Evolutionary conservation across 2,797 vertebrate species (phyloP).

Genomic region (Vipera ursinii): DNA sequence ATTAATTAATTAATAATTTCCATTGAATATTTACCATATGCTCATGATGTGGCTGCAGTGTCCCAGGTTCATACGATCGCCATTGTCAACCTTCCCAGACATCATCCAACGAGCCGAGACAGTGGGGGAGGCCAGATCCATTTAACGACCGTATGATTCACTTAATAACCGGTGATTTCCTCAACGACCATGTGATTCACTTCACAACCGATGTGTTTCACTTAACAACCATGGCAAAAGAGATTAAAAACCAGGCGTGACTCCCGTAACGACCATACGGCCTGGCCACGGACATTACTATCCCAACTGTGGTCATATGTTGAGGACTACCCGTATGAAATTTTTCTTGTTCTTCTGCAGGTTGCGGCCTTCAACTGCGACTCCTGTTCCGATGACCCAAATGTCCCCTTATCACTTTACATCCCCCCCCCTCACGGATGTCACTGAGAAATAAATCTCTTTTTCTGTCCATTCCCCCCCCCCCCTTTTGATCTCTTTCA

Average conservation of each 20-base stretch:
- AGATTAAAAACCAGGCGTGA: background rate
- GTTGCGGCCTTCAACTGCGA: background rate
- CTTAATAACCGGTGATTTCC: background rate
- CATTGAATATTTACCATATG: background rate
- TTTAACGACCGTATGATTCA: background rate
- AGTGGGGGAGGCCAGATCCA: rapidly evolving
- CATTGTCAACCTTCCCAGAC: background rate
- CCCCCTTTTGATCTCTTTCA: slow-evolving; percentile 37
- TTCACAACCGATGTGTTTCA: background rate
- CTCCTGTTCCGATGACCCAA: background rate
- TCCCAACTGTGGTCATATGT: background rate
- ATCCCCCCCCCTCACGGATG: no score
- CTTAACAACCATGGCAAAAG: background rate
- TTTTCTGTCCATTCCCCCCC: background rate
- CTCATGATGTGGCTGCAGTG: background rate
- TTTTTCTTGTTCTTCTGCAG: background rate
- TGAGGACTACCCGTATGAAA: background rate
- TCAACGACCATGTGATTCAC: background rate
- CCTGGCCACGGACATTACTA: background rate
- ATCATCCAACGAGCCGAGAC: background rate
- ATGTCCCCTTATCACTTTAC: background rate
- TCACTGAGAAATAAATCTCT: background rate
- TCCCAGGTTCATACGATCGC: background rate
- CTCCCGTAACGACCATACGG: background rate
- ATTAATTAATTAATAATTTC: no score